phyloP scores from a whole-genome alignment of 1,140 invertebrate species.

The Drosophila nigrodunni region DNA sequence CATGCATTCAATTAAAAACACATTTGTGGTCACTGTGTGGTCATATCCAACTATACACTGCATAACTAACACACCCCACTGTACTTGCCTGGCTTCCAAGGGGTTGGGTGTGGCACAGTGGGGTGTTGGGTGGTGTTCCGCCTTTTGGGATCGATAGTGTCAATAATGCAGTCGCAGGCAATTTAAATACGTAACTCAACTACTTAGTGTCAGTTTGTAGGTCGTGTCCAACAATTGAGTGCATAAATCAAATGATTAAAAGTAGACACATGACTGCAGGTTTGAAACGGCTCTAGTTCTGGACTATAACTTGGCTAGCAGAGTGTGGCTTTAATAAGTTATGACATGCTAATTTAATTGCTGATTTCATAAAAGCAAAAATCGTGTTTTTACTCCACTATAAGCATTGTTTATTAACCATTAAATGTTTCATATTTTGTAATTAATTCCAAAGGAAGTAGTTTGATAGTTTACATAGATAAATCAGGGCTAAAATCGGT shows the following conservation, averaged over 20 bases:
- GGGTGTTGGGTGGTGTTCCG: too few species aligned
- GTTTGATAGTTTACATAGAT: too few species aligned
- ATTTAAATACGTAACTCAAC: slow-evolving; percentile 33
- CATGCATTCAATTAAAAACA: slow-evolving; percentile 76
- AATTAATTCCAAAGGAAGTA: too few species aligned
- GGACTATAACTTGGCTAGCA: background rate
- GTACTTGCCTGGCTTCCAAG: slow-evolving; percentile 52
- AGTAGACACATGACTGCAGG: background rate
- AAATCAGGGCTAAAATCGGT: too few species aligned
- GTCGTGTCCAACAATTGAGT: slow-evolving; percentile 23
- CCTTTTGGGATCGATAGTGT: slow-evolving; percentile 44
- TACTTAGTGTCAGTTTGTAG: slow-evolving; percentile 55
- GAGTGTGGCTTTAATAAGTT: background rate
- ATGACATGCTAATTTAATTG: too few species aligned
- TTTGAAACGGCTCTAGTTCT: background rate
- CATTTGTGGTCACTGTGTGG: slow-evolving; percentile 75
- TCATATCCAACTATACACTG: background rate
- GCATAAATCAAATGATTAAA: slow-evolving; percentile 41
- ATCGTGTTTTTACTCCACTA: too few species aligned
- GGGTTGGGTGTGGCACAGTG: too few species aligned
- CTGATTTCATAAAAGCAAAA: too few species aligned
- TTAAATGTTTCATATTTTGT: too few species aligned
- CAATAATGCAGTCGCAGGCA: slow-evolving; percentile 29
- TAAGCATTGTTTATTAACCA: too few species aligned
- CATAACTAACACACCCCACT: slow-evolving; percentile 57